A percentile compares a stretch with the other conserved stretches of the same genome.
Conservation (phyloP, 2,113 vertebrate genomes). For the Chloropsis hardwickii region DNA sequence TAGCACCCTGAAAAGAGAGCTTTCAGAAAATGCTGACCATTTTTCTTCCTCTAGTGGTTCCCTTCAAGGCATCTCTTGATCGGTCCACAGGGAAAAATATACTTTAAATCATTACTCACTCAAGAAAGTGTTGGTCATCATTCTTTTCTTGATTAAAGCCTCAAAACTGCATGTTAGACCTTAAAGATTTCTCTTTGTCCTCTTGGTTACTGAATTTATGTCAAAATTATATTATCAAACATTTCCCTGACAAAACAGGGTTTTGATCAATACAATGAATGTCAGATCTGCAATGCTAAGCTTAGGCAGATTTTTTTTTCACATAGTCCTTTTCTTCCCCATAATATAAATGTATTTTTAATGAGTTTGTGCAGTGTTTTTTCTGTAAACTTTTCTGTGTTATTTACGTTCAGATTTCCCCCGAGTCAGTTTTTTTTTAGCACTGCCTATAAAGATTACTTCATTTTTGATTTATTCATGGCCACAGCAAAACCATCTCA, state of each 20-base stretch:
- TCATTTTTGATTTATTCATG: slow-evolving; percentile 60
- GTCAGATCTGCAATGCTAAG: slow-evolving; percentile 30
- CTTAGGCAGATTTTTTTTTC: background rate
- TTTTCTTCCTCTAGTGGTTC: background rate
- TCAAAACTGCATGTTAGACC: background rate
- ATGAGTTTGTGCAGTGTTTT: background rate
- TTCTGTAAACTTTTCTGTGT: slow-evolving; percentile 21
- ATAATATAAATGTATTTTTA: slow-evolving; percentile 25
- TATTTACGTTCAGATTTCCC: slow-evolving; percentile 38
- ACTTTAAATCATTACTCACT: background rate
- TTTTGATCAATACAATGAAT: slow-evolving; percentile 50
- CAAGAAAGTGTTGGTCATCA: background rate
- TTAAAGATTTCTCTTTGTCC: slow-evolving; percentile 16
- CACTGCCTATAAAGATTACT: slow-evolving; percentile 43
- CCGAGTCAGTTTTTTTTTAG: background rate
- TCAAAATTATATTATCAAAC: slow-evolving; percentile 45
- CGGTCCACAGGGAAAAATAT: background rate
- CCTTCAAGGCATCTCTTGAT: background rate
- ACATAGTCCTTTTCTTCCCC: background rate
- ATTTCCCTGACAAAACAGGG: slow-evolving; percentile 46
- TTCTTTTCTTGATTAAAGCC: slow-evolving; percentile 20
- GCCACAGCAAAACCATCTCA: slow-evolving; percentile 22
- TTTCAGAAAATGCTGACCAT: background rate
- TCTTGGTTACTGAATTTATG: background rate
- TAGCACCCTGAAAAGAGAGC: background rate